phyloP scores from a whole-genome alignment of 2,888 invertebrate genomes.

The Drosophila longiperda region DNA sequence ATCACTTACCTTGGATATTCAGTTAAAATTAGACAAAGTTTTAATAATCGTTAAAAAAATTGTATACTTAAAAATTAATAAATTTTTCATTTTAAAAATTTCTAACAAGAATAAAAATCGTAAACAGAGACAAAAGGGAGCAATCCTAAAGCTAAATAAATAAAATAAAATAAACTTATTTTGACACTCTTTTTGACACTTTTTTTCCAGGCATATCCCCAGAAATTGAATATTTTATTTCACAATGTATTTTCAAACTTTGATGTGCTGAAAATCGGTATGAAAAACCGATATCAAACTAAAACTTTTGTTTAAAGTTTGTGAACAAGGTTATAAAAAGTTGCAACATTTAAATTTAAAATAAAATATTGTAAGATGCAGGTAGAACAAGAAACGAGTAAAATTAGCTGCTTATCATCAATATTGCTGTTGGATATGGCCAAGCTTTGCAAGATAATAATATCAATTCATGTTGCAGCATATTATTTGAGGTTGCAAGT shows the following conservation, averaged over 20 bases:
- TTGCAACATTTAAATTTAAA: neutral
- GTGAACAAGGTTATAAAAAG: neutral
- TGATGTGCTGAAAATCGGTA: neutral
- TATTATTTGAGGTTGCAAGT: conserved; percentile 43
- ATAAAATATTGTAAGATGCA: too few relatives aligned
- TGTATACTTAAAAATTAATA: too few relatives aligned
- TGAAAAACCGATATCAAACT: neutral
- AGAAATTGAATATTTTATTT: neutral
- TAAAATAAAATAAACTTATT: neutral
- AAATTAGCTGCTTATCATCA: conserved; percentile 7
- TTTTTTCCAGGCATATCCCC: neutral
- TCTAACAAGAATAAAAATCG: neutral
- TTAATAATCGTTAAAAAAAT: too few relatives aligned
- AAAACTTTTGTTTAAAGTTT: neutral
- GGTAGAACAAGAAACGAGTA: neutral
- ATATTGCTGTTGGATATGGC: conserved; percentile 19
- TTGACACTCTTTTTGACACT: neutral
- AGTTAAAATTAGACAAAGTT: neutral
- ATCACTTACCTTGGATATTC: neutral
- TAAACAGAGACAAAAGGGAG: neutral
- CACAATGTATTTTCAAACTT: neutral
- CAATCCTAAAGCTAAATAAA: neutral
- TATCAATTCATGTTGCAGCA: conserved; percentile 60
- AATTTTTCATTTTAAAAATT: neutral
- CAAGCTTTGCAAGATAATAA: conserved; percentile 42